Base-by-base conservation (phyloP, 2,797 vertebrate species). In the Xenops minutus region DNA sequence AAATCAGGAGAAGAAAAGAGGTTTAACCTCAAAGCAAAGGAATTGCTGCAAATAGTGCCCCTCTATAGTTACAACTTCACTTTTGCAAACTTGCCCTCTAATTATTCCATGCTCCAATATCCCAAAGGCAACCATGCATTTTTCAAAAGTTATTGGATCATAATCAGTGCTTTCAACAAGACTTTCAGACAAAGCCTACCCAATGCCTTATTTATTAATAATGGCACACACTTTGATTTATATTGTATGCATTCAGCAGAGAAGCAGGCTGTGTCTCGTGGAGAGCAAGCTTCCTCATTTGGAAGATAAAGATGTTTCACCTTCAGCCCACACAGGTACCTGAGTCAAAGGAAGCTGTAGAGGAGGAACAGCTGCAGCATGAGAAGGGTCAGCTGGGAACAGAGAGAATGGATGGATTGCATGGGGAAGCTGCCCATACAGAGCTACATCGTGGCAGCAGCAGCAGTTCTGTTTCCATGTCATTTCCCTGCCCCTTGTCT, bases 121-220 rank as follows among this genome's bases (percentile, higher is more conserved):
- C 96, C 93, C 93, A 95, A 96, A 94, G 94, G 92, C 95, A 95
- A 90, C 88, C n/a, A 94, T 78, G 52, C 86, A 95, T 96, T 96
- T 95, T 96, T 95, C 87, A 96, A 14, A 92, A 95, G 92, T 89
- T 93, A 84, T 88, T 87, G 89, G 82, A 95, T 54, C 48, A 10
- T 79, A 95, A 95, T 93, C 91, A 92, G 88, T 66, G 92, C 90
- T 92, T 97, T 95, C 96, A 97, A 93, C 88, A 97, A 92, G 96
- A 75, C 54, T 96, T 71, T 27, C 82, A 96, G 92, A 95, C 92
- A 96, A 95, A 96, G 64, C 83, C 93, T 94, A 83, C 73, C 93
- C 90, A 92, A 71, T 77, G 41, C 83, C 88, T 97, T 95, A 96
- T 96, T 93, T 97, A 97, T 97, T 97, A 97, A 96, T 97, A 97